phyloP scores from a whole-genome alignment of 2,888 invertebrate species.

The Cyclophora albipunctata region DNA sequence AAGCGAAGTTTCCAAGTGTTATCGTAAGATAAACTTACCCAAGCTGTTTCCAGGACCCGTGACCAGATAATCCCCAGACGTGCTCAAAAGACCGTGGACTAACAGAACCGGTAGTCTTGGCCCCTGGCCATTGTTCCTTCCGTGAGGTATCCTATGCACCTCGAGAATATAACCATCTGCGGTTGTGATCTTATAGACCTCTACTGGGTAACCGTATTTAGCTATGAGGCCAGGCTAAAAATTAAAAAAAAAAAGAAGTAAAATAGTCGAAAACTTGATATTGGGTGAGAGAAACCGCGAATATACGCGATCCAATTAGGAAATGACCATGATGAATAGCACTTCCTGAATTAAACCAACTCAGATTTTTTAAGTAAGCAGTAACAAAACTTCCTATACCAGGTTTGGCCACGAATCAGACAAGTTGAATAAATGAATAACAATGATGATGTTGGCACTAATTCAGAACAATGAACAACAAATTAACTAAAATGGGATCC shows the following conservation, averaged over 20 bases:
- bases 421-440: too few relatives aligned
- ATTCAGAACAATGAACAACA: too few relatives aligned
- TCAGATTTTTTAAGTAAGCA: too few relatives aligned
- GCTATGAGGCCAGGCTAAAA: slow-evolving; percentile 38
- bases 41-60: slow-evolving; percentile 37
- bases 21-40: slow-evolving; percentile 21
- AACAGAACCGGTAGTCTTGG: neutral
- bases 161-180: slow-evolving; percentile 44
- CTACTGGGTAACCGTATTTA: slow-evolving; percentile 46
- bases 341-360: too few relatives aligned
- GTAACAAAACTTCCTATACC: too few relatives aligned
- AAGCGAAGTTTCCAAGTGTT: too few relatives aligned
- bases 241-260: neutral
- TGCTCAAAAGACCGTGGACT: slow-evolving; percentile 23
- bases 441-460: too few relatives aligned
- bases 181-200: slow-evolving; percentile 37
- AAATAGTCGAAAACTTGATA: neutral
- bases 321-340: too few relatives aligned
- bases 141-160: slow-evolving; percentile 43
- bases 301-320: too few relatives aligned
- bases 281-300: too few relatives aligned
- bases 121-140: slow-evolving; percentile 19
- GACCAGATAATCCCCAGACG: slow-evolving; percentile 38
- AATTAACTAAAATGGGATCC: too few relatives aligned
- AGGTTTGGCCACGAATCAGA: too few relatives aligned